Percentiles rank a stretch among this genome's conserved stretches.
Conservation (phyloP, 2,113 vertebrate genomes). For the Cyrtonyx montezumae region DNA sequence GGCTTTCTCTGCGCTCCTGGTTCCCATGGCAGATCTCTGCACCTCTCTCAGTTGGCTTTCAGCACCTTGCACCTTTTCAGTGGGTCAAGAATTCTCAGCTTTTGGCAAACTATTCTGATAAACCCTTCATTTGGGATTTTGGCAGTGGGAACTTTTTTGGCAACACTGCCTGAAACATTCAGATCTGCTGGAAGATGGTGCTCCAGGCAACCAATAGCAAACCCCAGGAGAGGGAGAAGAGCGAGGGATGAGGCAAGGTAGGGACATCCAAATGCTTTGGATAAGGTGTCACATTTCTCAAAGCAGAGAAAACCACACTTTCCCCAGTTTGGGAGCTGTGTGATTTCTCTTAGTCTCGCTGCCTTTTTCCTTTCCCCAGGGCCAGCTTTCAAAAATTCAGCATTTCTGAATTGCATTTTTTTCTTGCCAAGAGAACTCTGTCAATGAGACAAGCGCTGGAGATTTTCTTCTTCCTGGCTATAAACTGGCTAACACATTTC, state of each 20-base stretch:
- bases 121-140: not conserved
- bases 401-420: not conserved
- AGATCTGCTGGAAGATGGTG: conserved; percentile 4
- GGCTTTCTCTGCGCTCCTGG: not conserved
- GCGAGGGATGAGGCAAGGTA: not conserved
- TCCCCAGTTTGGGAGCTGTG: not conserved
- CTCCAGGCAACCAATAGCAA: not conserved
- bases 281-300: conserved; percentile 25
- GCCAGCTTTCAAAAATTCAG: not conserved
- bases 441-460: not conserved
- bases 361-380: not conserved
- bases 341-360: not conserved
- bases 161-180: not conserved
- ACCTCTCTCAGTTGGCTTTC: not conserved
- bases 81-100: not conserved
- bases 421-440: not conserved
- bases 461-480: conserved; percentile 7
- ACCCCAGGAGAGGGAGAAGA: not conserved
- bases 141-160: not conserved
- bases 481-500: not conserved
- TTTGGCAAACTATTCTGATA: not conserved
- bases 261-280: conserved; percentile 7
- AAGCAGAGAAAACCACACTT: not conserved
- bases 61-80: not conserved
- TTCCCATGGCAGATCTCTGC: not conserved